phyloP scores from a whole-genome alignment of 2,113 vertebrate genomes.

The Notarius lentiginosus region DNA sequence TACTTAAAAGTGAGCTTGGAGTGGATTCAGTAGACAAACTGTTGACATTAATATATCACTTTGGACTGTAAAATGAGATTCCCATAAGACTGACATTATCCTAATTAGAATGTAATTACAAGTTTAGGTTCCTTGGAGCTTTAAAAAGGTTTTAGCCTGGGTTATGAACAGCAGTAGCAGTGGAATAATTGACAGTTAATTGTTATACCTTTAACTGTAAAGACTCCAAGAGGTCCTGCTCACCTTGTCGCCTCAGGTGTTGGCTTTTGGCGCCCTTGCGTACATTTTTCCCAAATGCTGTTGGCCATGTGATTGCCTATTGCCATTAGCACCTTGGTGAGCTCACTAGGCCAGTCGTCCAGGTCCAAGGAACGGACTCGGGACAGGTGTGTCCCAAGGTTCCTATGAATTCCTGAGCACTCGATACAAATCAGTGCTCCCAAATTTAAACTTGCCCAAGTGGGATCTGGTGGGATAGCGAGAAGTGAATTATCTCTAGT shows the following conservation, averaged over 20 bases:
- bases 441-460: slow-evolving; percentile 94
- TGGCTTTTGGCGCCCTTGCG: slow-evolving; percentile 83
- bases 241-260: slow-evolving; percentile 83
- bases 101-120: not conserved
- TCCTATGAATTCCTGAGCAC: slow-evolving; percentile 94
- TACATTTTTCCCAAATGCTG: slow-evolving; percentile 89
- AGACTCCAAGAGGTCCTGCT: not conserved
- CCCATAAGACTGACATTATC: not conserved
- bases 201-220: not conserved
- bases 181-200: not conserved
- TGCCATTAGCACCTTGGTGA: slow-evolving; percentile 87
- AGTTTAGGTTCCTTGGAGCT: not conserved
- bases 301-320: slow-evolving; percentile 93
- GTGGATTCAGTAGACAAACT: not conserved
- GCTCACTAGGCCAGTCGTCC: slow-evolving; percentile 93
- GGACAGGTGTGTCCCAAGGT: slow-evolving; percentile 93
- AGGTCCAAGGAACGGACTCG: slow-evolving; percentile 93
- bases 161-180: not conserved
- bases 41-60: not conserved
- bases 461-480: slow-evolving; percentile 78
- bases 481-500: not conserved
- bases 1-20: not conserved
- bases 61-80: no score
- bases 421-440: slow-evolving; percentile 95
- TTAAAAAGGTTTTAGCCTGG: not conserved